Evolutionary conservation across 2,888 invertebrate species (phyloP).

Genomic region (Lasioglossum pauxillum): DNA sequence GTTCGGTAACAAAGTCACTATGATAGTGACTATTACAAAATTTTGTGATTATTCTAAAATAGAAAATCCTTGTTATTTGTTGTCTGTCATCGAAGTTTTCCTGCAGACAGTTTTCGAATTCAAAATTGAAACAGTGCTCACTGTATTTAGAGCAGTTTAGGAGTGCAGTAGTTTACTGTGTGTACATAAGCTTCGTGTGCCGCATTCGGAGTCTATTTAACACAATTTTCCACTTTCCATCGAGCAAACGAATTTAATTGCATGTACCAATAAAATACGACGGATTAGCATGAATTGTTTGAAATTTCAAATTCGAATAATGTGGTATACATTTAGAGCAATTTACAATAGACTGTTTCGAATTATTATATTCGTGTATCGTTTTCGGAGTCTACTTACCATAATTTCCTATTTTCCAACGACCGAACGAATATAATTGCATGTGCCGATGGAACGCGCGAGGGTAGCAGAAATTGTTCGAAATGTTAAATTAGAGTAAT

Average conservation of each 20-base stretch:
- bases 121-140: background rate
- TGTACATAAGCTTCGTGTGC: background rate
- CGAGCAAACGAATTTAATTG: background rate
- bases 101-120: background rate
- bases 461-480: background rate
- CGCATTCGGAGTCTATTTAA: background rate
- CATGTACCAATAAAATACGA: background rate
- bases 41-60: background rate
- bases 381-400: background rate
- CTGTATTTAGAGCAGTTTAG: background rate
- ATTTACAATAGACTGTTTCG: background rate
- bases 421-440: background rate
- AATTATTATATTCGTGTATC: background rate
- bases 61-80: background rate
- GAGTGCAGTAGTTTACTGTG: background rate
- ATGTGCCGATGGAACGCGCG: background rate
- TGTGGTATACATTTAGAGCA: background rate
- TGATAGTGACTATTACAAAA: background rate
- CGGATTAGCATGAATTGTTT: background rate
- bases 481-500: background rate
- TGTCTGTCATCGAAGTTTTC: too few species aligned
- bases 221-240: background rate
- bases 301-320: background rate
- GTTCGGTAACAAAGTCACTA: background rate
- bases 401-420: background rate